Base-by-base conservation (phyloP, 2,888 invertebrate genomes). In the Epiblema foenella region DNA sequence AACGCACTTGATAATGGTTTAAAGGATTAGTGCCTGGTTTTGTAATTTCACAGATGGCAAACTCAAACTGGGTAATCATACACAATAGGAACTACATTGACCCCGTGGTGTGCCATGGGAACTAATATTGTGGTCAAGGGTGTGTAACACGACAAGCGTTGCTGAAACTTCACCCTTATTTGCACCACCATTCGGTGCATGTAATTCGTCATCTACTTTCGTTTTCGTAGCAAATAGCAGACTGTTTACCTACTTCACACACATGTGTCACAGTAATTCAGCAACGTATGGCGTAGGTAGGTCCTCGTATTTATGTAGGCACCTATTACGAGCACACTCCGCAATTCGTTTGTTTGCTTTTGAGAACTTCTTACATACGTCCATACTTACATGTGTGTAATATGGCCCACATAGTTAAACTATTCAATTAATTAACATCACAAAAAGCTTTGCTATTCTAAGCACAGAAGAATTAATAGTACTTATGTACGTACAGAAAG, bases 61-160 rank as follows among this genome's bases (percentile, higher is more conserved):
- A 20, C 11, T 33, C 51, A 51, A 9, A 37, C 20, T 64, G 52
- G 20, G 52, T 33, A 62, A 51, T 62, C 49, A 42, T 49, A 42
- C n/a, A 63, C 51, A 64, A 58, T 64, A 57, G 39, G 56, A 58
- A 57, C 58, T 18, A 51, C 49, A 18, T 57, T 51, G 39, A 58
- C 69, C 49, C 57, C 60, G 29, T 68, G 60, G 59, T 39, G 46
- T 18, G n/a, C 56, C 56, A 68, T 69, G 69, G 58, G 69, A 69
- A 69, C 57, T 18, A 64, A 69, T 59, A 68, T 24, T 65, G 52
- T 65, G 64, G 69, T 69, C 69, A 65, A 69, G 69, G 69, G 64
- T 69, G 51, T 20, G 39, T 12, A 33, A 46, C 9, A 37, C 39
- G 20, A 46, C 18, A 17, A 8, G 11, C 46, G 17, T 33, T 9